Conservation (phyloP, 2,888 invertebrate genomes). For the Resseliella maxima region DNA sequence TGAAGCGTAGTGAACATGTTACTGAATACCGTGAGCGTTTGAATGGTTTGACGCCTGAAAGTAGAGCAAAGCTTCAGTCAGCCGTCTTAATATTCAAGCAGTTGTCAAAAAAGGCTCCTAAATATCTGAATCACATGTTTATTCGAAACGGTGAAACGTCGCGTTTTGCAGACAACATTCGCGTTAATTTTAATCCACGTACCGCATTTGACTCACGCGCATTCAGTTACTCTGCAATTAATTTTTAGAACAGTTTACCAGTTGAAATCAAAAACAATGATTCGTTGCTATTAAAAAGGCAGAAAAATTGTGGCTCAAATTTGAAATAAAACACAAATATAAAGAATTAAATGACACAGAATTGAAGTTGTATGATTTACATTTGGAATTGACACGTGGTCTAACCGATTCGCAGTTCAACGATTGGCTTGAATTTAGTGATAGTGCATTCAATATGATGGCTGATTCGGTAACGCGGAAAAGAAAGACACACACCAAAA, state of each 20-base stretch:
- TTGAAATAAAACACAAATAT: not conserved
- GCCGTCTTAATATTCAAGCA: no score
- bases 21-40: not conserved
- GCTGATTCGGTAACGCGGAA: not conserved
- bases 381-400: not conserved
- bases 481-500: not conserved
- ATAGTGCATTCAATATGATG: not conserved
- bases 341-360: not conserved
- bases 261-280: no score
- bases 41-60: no score
- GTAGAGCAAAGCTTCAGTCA: no score
- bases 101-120: no score
- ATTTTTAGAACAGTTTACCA: no score
- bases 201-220: no score
- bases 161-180: no score
- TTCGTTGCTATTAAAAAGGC: not conserved
- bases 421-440: not conserved
- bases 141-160: no score
- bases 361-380: not conserved
- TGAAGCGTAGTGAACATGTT: slow-evolving; percentile 3
- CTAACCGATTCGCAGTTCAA: not conserved
- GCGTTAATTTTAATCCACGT: no score
- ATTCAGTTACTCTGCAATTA: no score
- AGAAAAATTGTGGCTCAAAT: not conserved
- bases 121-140: no score